Percentiles rank a stretch among this genome's conserved stretches.
phyloP scores from a whole-genome alignment of 2,797 vertebrate species.

The Catharus ustulatus region DNA sequence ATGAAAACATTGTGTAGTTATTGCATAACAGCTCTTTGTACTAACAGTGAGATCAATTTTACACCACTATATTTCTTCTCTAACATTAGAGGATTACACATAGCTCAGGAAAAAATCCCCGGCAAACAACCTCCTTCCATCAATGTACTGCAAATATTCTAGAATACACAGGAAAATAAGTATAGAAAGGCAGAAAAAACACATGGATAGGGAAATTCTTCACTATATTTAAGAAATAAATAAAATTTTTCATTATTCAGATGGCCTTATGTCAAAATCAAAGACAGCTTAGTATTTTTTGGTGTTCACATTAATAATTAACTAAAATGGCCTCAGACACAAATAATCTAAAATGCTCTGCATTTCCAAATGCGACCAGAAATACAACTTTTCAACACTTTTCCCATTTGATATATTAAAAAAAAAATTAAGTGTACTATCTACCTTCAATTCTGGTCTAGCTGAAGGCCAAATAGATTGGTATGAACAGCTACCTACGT shows the following conservation, averaged over 20 bases:
- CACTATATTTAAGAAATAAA: not conserved
- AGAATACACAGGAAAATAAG: not conserved
- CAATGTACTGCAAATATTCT: not conserved
- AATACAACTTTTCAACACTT: not conserved
- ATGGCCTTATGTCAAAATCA: not conserved
- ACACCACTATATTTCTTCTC: not conserved
- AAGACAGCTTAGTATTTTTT: not conserved
- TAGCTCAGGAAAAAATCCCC: not conserved
- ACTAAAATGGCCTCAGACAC: not conserved
- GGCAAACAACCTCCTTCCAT: not conserved
- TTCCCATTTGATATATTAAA: not conserved
- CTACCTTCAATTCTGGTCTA: not conserved
- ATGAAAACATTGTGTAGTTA: not conserved
- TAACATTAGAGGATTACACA: not conserved
- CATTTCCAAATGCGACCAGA: not conserved
- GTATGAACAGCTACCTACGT: not conserved
- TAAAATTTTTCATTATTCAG: not conserved
- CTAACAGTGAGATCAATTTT: not conserved
- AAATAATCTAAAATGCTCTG: not conserved
- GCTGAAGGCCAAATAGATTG: not conserved
- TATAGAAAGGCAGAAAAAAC: not conserved
- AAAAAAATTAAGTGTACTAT: not conserved
- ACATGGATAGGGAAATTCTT: not conserved
- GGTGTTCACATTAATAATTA: not conserved
- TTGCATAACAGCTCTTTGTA: not conserved